A percentile compares a stretch with the other conserved stretches of the same genome.
phyloP scores from a whole-genome alignment of 2,113 vertebrate species.

The Alosa alosa region DNA sequence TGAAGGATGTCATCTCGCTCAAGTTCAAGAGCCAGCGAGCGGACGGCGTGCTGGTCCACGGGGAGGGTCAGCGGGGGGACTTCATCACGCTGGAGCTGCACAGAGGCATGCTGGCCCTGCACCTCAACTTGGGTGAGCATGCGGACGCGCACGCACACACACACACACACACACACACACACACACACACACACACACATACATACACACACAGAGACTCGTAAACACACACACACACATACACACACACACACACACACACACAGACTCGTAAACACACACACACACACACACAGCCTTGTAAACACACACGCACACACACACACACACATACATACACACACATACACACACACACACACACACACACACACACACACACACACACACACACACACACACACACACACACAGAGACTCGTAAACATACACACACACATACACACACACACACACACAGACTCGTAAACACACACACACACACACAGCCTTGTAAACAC shows the following conservation, averaged over 20 bases:
- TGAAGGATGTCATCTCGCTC: constrained; percentile 85
- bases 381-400: neutral
- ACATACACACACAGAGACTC: neutral
- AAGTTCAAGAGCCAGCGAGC: constrained; percentile 84
- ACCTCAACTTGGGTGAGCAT: constrained; percentile 77
- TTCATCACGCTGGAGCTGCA: constrained; percentile 83
- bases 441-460: neutral
- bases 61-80: constrained; percentile 83
- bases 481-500: neutral
- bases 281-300: neutral
- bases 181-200: neutral
- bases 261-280: neutral
- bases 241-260: neutral
- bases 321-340: neutral
- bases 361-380: constrained; percentile 2
- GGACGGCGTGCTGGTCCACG: constrained; percentile 83
- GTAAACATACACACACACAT: neutral
- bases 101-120: constrained; percentile 74
- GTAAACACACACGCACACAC: neutral
- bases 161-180: neutral
- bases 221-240: neutral
- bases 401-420: neutral
- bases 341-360: constrained; percentile 1
- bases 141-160: neutral
- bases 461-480: neutral